phyloP scores from a whole-genome alignment of 2,797 vertebrate genomes.

The Cryptoblepharus egeriae region DNA sequence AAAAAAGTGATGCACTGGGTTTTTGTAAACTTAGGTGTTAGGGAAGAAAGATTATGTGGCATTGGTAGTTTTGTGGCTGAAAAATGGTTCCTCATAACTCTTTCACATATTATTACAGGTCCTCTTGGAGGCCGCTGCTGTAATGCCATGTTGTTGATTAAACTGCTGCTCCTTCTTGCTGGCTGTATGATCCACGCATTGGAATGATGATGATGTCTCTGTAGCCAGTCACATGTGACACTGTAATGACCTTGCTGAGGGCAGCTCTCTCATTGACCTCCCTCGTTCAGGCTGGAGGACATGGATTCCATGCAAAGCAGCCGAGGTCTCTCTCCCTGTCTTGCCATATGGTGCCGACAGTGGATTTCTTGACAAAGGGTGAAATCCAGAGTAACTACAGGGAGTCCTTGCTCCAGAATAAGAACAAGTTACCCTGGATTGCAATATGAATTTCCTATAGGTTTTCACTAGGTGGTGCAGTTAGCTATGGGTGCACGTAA shows the following conservation, averaged over 20 bases:
- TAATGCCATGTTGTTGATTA: neutral
- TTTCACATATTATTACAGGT: neutral
- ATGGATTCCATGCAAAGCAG: neutral
- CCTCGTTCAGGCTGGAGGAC: neutral
- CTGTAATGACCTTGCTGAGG: neutral
- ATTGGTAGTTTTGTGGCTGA: too few relatives aligned
- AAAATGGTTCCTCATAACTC: neutral
- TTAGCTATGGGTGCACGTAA: too few relatives aligned
- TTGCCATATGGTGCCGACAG: neutral
- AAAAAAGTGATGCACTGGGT: neutral
- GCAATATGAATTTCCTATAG: too few relatives aligned
- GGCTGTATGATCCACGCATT: too few relatives aligned
- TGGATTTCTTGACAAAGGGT: neutral
- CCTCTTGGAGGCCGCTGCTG: neutral
- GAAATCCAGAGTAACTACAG: too few relatives aligned
- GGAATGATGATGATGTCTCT: neutral
- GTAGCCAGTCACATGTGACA: neutral
- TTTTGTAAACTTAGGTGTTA: neutral
- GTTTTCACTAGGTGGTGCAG: too few relatives aligned
- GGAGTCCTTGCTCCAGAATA: too few relatives aligned
- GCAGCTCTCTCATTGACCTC: neutral
- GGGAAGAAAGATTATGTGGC: too few relatives aligned
- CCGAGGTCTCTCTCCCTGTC: neutral
- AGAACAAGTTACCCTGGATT: too few relatives aligned
- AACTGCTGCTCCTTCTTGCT: neutral